These are phyloP conservation scores for Acrossocheilus wenchowensis DNA, from an alignment of 2,797 vertebrate species.

Conservation along the genomic window DNA sequence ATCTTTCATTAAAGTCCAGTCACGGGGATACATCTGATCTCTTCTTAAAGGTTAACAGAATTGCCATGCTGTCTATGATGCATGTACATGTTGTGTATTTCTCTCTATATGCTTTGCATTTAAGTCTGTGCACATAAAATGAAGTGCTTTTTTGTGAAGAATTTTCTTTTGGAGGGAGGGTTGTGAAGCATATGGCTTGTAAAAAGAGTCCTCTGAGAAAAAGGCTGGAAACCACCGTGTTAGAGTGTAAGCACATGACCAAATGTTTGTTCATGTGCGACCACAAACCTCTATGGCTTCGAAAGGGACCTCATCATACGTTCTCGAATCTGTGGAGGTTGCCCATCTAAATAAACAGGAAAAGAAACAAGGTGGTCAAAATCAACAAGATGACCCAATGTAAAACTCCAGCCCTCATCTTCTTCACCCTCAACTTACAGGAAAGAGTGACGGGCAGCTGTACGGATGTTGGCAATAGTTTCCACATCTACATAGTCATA, in stretches of 20 bases:
- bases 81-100: not conserved
- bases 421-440: slow-evolving; percentile 45
- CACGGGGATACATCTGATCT: not conserved
- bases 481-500: slow-evolving; percentile 98
- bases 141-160: not conserved
- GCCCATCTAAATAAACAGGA: slow-evolving; percentile 58
- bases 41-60: not conserved
- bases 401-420: not conserved
- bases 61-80: not conserved
- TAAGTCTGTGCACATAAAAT: not conserved
- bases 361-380: not conserved
- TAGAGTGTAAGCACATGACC: not conserved
- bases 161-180: not conserved
- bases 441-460: slow-evolving; percentile 85
- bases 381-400: not conserved
- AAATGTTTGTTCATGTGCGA: not conserved
- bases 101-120: not conserved
- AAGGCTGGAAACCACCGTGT: not conserved
- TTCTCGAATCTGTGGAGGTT: slow-evolving; percentile 80
- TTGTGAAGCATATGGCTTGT: slow-evolving; percentile 6
- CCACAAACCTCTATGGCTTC: slow-evolving; percentile 77
- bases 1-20: slow-evolving; percentile 26
- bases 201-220: slow-evolving; percentile 9
- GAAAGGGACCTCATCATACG: slow-evolving; percentile 95
- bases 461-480: slow-evolving; percentile 92